Evolutionary conservation across 2,113 vertebrate genomes (phyloP), one percentile per base, ranked within the genome.

Genomic region (Nothoprocta pentlandii): DNA sequence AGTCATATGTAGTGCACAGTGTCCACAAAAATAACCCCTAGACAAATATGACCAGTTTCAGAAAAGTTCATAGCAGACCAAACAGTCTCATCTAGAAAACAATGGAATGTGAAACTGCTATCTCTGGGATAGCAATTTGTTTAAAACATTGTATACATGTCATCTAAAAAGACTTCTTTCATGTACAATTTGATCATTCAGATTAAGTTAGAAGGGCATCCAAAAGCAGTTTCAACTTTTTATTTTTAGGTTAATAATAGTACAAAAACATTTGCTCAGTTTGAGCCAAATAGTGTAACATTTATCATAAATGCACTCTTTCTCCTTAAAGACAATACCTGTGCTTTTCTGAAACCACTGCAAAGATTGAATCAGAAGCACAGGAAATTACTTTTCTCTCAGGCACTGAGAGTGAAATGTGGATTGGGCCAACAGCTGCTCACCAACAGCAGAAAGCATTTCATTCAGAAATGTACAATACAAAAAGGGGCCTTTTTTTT

Each of bases 251-350:
- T 93, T 97, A 97, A 95, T 67, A 97, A 97, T 84, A 96, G 92
- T 97, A 97, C 95, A 97, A 98, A 98, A 97, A 97, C 87, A 86
- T 96, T 96, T 96, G 98, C 98, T 98, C 98, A 98, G 95, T 98
- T 98, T 98, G 98, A 98, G 98, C 98, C 97, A 98, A 98, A 98
- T 97, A 98, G 97, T 95, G 96, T 97, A 97, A 98, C 98, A 98
- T 98, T 98, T 98, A 98, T 97, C 97, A 98, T 98, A 98, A 98
- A 98, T 98, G 98, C 97, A 98, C 97, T 97, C 97, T 97, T 97
- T 96, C 95, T 97, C 97, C 93, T 96, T 90, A 92, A 97, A 97
- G 95, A 97, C 92, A 93, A 81, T 63, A 95, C 91, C 97, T 97
- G 97, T 97, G 97, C 96, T 94, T 56, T 87, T 89, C 96, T 95